Base-by-base conservation (phyloP, 1,140 invertebrate species). In the Brachionus rubens region DNA sequence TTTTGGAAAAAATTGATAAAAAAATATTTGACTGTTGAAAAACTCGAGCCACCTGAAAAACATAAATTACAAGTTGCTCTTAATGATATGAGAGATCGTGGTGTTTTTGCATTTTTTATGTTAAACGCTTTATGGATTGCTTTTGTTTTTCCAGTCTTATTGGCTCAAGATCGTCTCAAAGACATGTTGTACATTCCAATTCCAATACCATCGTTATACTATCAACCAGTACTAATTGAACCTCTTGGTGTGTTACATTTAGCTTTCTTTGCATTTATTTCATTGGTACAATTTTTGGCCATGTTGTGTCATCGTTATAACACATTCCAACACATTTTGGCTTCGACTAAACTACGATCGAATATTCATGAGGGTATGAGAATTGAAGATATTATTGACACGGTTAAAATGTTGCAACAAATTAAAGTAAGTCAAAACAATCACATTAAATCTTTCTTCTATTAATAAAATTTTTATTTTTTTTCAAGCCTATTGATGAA, bases 291-390 rank as follows among this genome's bases (percentile, higher is more conserved):
- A 84, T 98, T 98, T 83, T 89, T 91, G 48, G 94, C 94, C 77
- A 99, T 99, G 96, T 89, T 98, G 86, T 95, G 98, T 88, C 96
- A 99, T 91, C 90, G 96, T 79, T 98, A 98, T 82, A 94, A 94
- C 80, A 99, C 96, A 7, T 87, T 99, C 65, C 93, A 95, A 0
- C 96, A 99, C 82, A 99, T 99, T 80, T 88, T 99, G 80, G 91
- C 96, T n/a, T 95, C 94, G 1, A 98, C 95, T 2, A 92, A 94
- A 80, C 86, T 98, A 5, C 92, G 91, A 82, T 92, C 90, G n/a
- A 65, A 59, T 36, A 76, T 62, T 43, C 54, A 62, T n/a, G 75
- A 76, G 28, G 50, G 75, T n/a, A 68, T 78, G 50, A 67, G 48
- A 46, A 75, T 79, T 1, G 67, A 79, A 43, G 78, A 78, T 50